Evolutionary conservation across 2,113 vertebrate species (phyloP).

Genomic region (Ellobius talpinus): DNA sequence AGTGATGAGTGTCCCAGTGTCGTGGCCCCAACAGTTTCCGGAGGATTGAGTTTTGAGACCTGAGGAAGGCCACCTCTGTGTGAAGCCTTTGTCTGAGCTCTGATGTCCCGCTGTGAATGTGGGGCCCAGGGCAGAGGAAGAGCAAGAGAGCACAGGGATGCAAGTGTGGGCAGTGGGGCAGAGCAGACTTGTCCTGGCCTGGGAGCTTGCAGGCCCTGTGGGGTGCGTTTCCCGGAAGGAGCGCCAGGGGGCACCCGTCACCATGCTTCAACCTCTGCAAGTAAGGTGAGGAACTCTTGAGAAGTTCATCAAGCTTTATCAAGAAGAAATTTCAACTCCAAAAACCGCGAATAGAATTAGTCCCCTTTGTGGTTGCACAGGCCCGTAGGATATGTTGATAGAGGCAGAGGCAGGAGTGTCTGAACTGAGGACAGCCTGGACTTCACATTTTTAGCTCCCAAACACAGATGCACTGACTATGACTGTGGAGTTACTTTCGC

Average conservation of each 20-base stretch:
- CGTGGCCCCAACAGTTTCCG: not conserved
- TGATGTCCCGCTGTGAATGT: not conserved
- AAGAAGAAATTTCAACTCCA: not conserved
- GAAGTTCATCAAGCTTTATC: too few relatives aligned
- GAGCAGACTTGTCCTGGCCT: fast-evolving
- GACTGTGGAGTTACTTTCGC: not conserved
- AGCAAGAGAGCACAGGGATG: fast-evolving
- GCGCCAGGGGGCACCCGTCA: fast-evolving
- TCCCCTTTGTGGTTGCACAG: not conserved
- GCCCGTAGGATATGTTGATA: not conserved
- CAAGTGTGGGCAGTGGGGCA: not conserved
- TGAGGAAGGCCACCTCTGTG: not conserved
- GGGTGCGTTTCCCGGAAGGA: not conserved
- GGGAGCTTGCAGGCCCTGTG: fast-evolving
- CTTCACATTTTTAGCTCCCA: not conserved
- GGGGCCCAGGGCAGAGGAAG: not conserved
- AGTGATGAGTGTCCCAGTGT: not conserved
- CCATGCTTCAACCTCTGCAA: not conserved
- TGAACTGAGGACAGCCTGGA: not conserved
- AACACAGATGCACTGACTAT: not conserved
- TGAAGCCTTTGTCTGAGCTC: not conserved
- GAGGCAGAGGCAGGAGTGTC: not conserved
- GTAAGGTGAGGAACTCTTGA: fast-evolving
- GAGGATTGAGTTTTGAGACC: not conserved
- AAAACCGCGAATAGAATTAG: fast-evolving